phyloP scores from a whole-genome alignment of 2,113 vertebrate genomes.

The Rutilus rutilus region DNA sequence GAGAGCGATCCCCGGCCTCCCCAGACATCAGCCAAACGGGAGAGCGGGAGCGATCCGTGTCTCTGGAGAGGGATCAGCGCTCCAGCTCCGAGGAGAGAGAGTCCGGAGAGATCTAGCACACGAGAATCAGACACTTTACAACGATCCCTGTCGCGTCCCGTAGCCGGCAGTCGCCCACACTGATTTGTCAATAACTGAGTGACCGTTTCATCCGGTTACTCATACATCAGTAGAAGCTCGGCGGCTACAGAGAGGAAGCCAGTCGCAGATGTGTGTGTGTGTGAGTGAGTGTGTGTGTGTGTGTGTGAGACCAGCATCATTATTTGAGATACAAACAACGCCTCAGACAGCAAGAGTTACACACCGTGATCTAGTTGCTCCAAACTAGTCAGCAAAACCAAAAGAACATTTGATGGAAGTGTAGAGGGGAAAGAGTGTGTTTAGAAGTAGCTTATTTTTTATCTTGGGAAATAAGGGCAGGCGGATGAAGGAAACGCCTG shows the following conservation, averaged over 20 bases:
- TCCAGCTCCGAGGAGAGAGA: constrained; percentile 81
- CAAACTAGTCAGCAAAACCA: constrained; percentile 30
- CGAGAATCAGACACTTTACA: constrained; percentile 8
- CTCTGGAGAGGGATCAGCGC: constrained; percentile 71
- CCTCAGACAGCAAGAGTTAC: background rate
- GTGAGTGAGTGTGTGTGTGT: background rate
- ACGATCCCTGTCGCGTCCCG: background rate
- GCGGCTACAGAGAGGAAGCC: constrained; percentile 11
- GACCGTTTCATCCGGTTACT: background rate
- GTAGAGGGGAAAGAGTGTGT: background rate
- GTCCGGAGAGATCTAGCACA: constrained; percentile 76
- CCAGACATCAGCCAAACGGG: constrained; percentile 28
- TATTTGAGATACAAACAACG: constrained; percentile 6
- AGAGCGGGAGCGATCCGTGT: constrained; percentile 72
- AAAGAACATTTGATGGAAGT: constrained; percentile 1
- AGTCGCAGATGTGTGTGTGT: background rate
- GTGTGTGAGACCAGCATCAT: constrained; percentile 22
- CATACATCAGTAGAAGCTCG: constrained; percentile 12
- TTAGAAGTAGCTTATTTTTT: constrained; percentile 18
- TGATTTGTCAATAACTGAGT: constrained; percentile 39
- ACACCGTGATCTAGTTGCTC: background rate
- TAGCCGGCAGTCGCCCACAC: background rate
- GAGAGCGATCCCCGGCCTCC: constrained; percentile 31
- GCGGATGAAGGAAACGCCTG: background rate
- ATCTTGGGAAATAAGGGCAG: background rate